phyloP scores from a whole-genome alignment of 1,140 invertebrate genomes.

The Hylaeus anthracinus region DNA sequence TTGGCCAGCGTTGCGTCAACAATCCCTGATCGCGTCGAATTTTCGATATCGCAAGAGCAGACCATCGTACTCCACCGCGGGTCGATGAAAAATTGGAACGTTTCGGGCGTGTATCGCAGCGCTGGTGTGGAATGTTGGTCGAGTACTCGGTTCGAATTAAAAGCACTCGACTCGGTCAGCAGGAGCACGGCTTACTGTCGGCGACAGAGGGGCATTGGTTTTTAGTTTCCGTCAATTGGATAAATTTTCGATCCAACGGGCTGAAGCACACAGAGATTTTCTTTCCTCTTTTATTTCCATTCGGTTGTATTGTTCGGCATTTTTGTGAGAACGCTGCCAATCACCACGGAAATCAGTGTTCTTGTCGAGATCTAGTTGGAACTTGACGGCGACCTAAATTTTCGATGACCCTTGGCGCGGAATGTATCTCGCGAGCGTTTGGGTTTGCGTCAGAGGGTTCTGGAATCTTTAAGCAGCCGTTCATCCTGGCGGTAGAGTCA shows the following conservation, averaged over 20 bases:
- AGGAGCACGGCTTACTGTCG: constrained; percentile 1
- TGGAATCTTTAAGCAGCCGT: no score
- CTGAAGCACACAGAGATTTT: no score
- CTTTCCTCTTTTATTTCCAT: not conserved
- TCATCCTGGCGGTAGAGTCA: no score
- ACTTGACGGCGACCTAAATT: not conserved
- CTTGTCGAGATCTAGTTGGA: not conserved
- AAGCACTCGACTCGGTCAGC: constrained; percentile 6
- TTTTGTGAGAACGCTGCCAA: not conserved
- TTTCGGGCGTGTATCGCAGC: constrained; percentile 7
- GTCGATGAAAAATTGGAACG: constrained; percentile 28
- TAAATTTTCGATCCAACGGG: not conserved
- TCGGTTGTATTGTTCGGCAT: not conserved
- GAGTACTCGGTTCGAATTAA: constrained; percentile 10
- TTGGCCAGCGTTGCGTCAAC: no score
- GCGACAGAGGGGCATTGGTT: constrained; percentile 4
- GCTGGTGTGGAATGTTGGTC: not conserved
- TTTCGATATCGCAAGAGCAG: not conserved
- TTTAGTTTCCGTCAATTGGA: not conserved
- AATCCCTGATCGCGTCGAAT: not conserved
- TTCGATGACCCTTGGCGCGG: not conserved
- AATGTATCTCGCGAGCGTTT: no score
- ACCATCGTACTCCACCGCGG: not conserved
- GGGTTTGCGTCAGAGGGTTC: no score
- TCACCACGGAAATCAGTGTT: not conserved